Base-by-base conservation (phyloP, 2,888 invertebrate species). In the Stenodera caucasica region DNA sequence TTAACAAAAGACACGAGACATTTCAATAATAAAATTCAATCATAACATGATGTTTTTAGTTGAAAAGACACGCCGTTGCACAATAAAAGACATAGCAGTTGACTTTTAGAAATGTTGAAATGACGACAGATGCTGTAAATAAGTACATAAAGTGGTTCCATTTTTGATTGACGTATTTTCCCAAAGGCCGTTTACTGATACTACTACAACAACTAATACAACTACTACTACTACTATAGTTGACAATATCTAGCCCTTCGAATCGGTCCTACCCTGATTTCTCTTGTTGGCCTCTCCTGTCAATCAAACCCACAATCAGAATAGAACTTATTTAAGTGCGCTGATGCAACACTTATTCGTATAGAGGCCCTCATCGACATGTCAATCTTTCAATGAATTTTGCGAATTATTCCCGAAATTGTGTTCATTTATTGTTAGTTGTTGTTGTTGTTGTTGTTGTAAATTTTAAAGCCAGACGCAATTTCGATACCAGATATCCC, bases 141-240 rank as follows among this genome's bases (percentile, higher is more conserved):
- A 73, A 71, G 72, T 67, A 73, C 70, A 74, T 74, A 73, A 71
- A 75, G 71, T 72, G 70, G 64, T 68, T 68, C 61, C 21, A 1
- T 58, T 55, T 63, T 68, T 78, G 78, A 78, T 78, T 78, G 78
- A 78, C 78, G 71, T 75, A 76, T 78, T 77, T 77, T 78, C 78
- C 78, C 78, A 72, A 68, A 75, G 76, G 78, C 72, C 70, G 70
- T 69, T 70, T 65, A 62, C 68, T 66, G 66, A 67, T 67, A 65
- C 64, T 62, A 65, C 57, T 35, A 14, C 14, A 7, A 35, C 14
- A 5, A 35, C 33, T 37, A 40, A 9, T 68, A 67, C 63, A 66
- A 61, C 55, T 49, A 58, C 59, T 53, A 55, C 65, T 66, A 26
- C 5, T 4, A 4, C 3, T 26, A 26, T 26, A 26, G 26, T 26